These are phyloP conservation scores for Ptychobarbus kaznakovi DNA, from an alignment of 2,797 vertebrate genomes.

Conservation along the genomic window DNA sequence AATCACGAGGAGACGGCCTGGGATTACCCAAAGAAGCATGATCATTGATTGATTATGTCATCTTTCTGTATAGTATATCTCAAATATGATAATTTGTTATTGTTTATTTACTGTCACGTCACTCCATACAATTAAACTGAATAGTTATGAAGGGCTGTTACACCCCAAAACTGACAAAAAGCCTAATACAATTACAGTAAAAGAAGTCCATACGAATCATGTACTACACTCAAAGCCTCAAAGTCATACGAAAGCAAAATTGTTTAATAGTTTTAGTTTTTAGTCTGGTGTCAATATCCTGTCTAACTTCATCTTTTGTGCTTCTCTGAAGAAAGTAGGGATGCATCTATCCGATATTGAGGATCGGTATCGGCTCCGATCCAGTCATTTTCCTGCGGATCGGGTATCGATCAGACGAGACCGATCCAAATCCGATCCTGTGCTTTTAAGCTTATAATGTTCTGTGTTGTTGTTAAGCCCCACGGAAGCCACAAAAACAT, in stretches of 20 bases:
- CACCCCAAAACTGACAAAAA: neutral
- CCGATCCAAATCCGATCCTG: no score
- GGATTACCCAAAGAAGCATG: constrained; percentile 3
- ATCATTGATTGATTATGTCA: constrained; percentile 9
- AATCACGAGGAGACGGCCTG: neutral
- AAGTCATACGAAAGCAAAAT: neutral
- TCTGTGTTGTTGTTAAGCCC: no score
- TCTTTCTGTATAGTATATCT: constrained; percentile 1
- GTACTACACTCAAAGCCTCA: neutral
- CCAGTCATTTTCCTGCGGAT: no score
- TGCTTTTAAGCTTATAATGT: no score
- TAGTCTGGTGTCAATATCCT: neutral
- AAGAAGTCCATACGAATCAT: neutral
- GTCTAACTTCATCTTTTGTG: neutral
- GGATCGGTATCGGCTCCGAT: no score
- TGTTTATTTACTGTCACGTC: neutral
- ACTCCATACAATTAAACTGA: neutral
- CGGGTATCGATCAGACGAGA: no score
- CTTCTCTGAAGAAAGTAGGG: neutral
- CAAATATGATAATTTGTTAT: neutral
- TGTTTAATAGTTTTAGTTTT: neutral
- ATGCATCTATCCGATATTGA: no score
- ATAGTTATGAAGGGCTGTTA: neutral
- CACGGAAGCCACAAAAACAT: no score
- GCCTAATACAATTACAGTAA: no score